phyloP scores from a whole-genome alignment of 2,797 vertebrate genomes.

The Geotrypetes seraphini region DNA sequence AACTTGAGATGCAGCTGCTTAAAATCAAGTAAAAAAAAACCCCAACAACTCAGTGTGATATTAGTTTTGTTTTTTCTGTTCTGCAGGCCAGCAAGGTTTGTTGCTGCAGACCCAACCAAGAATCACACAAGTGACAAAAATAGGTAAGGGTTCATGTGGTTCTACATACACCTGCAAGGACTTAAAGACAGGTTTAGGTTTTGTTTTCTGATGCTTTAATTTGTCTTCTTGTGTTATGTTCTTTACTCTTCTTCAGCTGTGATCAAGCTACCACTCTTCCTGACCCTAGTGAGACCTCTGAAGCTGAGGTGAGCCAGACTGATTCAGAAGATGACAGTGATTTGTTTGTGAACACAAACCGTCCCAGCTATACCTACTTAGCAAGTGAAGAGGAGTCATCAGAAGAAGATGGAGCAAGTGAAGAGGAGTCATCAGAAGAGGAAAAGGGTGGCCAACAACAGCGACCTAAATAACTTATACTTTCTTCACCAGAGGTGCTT shows the following conservation, averaged over 20 bases:
- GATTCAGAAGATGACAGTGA: conserved; percentile 71
- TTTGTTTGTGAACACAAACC: conserved; percentile 86
- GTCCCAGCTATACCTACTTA: conserved; percentile 59
- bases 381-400: conserved; percentile 61
- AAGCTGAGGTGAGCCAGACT: conserved; percentile 36
- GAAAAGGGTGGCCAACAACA: not conserved
- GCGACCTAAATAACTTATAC: not conserved
- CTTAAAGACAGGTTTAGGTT: no score
- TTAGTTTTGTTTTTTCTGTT: not conserved
- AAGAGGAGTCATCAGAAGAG: conserved; percentile 40
- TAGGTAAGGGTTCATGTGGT: conserved; percentile 31
- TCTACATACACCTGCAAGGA: no score
- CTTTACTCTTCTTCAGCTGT: no score
- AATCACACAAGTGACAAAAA: conserved; percentile 14
- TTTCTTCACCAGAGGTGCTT: not conserved
- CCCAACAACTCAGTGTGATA: no score
- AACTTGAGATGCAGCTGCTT: no score
- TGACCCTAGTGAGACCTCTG: not conserved
- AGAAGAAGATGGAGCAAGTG: conserved; percentile 57
- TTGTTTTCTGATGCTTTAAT: no score
- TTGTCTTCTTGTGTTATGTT: no score
- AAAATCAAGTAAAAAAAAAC: no score
- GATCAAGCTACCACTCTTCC: no score
- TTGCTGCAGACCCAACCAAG: no score
- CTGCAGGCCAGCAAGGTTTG: conserved; percentile 65